Evolutionary conservation across 2,888 invertebrate species (phyloP).

Genomic region (Autographa pulchrina): DNA sequence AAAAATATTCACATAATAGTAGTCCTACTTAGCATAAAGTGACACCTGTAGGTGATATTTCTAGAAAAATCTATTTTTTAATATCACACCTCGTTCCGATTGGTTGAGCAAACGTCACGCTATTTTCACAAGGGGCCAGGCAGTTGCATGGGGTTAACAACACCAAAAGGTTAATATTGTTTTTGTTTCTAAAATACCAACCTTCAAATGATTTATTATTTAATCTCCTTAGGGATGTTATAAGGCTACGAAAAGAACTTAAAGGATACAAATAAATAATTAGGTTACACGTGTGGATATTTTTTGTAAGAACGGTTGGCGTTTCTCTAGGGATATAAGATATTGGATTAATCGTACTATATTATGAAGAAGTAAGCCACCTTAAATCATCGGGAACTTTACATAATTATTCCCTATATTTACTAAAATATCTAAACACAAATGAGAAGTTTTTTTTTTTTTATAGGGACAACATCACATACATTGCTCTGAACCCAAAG

Average conservation of each 20-base stretch:
- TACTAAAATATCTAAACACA: too few relatives aligned
- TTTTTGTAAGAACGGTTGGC: neutral
- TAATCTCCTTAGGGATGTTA: slow-evolving; percentile 41
- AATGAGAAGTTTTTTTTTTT: too few relatives aligned
- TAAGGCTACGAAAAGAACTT: slow-evolving; percentile 15
- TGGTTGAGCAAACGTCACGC: slow-evolving; percentile 47
- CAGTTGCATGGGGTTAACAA: slow-evolving; percentile 47
- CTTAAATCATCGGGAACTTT: too few relatives aligned
- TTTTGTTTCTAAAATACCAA: slow-evolving; percentile 59
- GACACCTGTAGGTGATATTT: slow-evolving; percentile 1
- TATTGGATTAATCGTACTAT: neutral
- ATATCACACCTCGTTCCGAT: slow-evolving; percentile 31
- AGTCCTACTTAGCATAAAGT: too few relatives aligned
- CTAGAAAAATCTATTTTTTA: slow-evolving; percentile 40
- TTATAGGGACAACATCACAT: too few relatives aligned
- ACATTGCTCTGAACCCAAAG: too few relatives aligned
- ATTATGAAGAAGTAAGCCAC: too few relatives aligned
- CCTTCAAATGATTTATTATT: slow-evolving; percentile 30
- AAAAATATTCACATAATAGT: too few relatives aligned
- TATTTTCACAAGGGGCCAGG: slow-evolving; percentile 43
- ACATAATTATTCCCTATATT: too few relatives aligned
- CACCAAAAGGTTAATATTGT: slow-evolving; percentile 58
- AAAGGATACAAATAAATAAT: slow-evolving; percentile 4
- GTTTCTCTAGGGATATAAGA: neutral
- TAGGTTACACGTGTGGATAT: neutral